These are phyloP conservation scores for Nothura maculosa DNA, from an alignment of 2,797 vertebrate species.

Conservation along the genomic window DNA sequence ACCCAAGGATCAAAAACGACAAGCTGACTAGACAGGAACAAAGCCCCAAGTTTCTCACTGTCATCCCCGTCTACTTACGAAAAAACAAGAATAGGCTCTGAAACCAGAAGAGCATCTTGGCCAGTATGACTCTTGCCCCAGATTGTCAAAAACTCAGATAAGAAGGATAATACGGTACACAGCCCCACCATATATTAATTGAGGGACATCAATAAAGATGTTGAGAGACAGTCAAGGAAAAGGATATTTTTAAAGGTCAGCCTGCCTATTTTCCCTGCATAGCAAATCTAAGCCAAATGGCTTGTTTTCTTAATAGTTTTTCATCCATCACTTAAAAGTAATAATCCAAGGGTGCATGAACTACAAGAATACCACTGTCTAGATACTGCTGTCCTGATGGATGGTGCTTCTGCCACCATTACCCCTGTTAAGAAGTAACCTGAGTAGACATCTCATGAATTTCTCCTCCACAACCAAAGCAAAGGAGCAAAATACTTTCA, in stretches of 20 bases:
- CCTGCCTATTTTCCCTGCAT: not conserved
- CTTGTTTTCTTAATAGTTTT: not conserved
- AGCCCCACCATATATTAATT: not conserved
- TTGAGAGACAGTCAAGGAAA: not conserved
- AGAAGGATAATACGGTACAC: not conserved
- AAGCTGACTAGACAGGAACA: not conserved
- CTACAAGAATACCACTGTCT: not conserved
- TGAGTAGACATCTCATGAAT: not conserved
- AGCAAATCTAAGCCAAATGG: not conserved
- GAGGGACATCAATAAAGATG: not conserved
- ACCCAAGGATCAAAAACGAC: not conserved
- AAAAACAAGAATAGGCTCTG: not conserved
- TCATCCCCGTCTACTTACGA: not conserved
- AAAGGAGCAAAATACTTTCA: not conserved
- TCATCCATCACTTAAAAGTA: not conserved
- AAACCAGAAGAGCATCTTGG: not conserved
- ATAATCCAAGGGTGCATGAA: rapidly evolving
- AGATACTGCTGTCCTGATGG: not conserved
- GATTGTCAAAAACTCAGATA: not conserved
- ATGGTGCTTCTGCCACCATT: not conserved
- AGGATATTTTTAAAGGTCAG: not conserved
- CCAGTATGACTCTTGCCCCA: not conserved
- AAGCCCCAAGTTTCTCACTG: not conserved
- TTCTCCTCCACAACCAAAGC: not conserved
- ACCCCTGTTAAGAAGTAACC: not conserved